Evolutionary conservation across 2,113 vertebrate genomes (phyloP).

Genomic region (Mustela nigripes): DNA sequence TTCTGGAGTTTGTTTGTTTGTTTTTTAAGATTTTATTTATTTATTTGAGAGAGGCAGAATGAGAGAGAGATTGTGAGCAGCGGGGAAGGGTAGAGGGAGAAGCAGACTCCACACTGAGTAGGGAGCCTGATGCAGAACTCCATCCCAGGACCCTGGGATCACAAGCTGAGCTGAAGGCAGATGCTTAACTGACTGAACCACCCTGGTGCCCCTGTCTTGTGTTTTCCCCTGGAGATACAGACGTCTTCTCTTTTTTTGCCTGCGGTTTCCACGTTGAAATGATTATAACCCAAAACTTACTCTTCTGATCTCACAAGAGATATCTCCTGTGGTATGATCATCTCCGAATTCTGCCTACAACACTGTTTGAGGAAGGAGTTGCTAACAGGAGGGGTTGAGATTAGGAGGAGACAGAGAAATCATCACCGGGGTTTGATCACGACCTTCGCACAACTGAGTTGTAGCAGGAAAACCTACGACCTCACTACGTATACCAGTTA

Average conservation of each 20-base stretch:
- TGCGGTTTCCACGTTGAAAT: neutral
- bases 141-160: too few relatives aligned
- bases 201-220: rapidly evolving
- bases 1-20: too few relatives aligned
- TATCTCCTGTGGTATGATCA: neutral
- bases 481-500: neutral
- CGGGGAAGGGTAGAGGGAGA: too few relatives aligned
- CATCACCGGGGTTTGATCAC: neutral
- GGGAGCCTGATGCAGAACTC: too few relatives aligned
- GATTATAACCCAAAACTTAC: neutral
- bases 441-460: neutral
- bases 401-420: neutral
- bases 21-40: neutral
- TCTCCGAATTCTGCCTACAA: neutral
- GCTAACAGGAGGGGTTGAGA: neutral
- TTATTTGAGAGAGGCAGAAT: too few relatives aligned
- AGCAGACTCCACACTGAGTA: too few relatives aligned
- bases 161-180: too few relatives aligned
- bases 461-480: rapidly evolving
- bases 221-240: neutral
- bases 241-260: neutral
- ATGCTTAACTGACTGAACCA: too few relatives aligned
- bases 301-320: neutral
- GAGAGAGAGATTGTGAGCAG: too few relatives aligned
- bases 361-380: neutral